Conservation (phyloP, 2,113 vertebrate species). For the Cheilinus undulatus region DNA sequence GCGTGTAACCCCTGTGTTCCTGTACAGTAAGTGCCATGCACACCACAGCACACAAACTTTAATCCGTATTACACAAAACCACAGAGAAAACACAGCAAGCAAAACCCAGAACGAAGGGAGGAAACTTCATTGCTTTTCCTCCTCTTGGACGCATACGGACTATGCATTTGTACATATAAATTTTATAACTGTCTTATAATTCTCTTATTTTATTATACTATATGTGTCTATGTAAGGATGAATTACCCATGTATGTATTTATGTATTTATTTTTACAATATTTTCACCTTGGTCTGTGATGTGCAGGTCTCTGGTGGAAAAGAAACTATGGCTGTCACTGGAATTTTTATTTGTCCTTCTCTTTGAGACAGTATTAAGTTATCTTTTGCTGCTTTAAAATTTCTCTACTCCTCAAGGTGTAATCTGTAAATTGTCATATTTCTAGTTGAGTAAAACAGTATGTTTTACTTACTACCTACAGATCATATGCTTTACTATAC, state of each 20-base stretch:
- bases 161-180: constrained; percentile 85
- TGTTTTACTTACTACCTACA: constrained; percentile 53
- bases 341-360: constrained; percentile 60
- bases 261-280: constrained; percentile 83
- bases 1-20: constrained; percentile 63
- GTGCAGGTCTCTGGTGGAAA: constrained; percentile 64
- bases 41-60: constrained; percentile 62
- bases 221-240: constrained; percentile 81
- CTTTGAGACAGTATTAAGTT: constrained; percentile 73
- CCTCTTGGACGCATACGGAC: constrained; percentile 74
- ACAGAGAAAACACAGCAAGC: constrained; percentile 59
- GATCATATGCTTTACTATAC: constrained; percentile 45
- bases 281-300: constrained; percentile 73
- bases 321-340: constrained; percentile 76
- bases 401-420: constrained; percentile 73
- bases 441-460: constrained; percentile 48
- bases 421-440: constrained; percentile 80
- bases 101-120: constrained; percentile 55
- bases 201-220: constrained; percentile 85
- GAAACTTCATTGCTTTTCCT: constrained; percentile 67
- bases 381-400: constrained; percentile 70
- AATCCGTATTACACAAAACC: constrained; percentile 41
- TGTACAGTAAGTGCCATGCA: constrained; percentile 80
- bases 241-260: constrained; percentile 81
- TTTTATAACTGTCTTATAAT: constrained; percentile 84